Percentiles rank a stretch among this genome's conserved stretches.
These are phyloP conservation scores for Hypomecis punctinalis DNA, from an alignment of 2,888 invertebrate species.

Conservation along the genomic window DNA sequence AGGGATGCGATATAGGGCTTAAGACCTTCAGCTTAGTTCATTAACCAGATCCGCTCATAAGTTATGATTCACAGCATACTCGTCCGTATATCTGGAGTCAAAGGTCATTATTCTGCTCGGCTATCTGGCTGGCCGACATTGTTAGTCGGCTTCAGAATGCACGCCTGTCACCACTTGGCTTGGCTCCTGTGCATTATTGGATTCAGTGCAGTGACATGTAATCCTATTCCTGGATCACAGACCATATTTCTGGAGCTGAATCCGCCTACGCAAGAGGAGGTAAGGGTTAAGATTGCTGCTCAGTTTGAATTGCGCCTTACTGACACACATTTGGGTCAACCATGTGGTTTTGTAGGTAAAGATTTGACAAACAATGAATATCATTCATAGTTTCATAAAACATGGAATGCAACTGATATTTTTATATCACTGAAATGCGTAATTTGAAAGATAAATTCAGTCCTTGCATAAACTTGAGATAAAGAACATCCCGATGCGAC, in stretches of 20 bases:
- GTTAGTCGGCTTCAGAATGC: constrained; percentile 55
- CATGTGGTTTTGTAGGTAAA: too few relatives aligned
- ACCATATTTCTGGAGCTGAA: constrained; percentile 67
- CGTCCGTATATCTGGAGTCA: constrained; percentile 50
- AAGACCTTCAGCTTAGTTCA: constrained; percentile 50
- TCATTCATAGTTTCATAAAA: too few relatives aligned
- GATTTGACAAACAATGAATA: too few relatives aligned
- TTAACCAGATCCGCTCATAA: constrained; percentile 49
- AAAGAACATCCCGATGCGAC: neutral
- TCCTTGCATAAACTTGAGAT: neutral
- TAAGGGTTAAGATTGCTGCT: constrained; percentile 44
- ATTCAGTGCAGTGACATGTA: constrained; percentile 50
- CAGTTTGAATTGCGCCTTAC: neutral
- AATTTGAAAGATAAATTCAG: neutral
- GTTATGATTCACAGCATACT: constrained; percentile 42
- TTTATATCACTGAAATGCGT: too few relatives aligned
- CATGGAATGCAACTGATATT: too few relatives aligned
- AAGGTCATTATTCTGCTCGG: constrained; percentile 53
- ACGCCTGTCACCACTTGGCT: constrained; percentile 43
- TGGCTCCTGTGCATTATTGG: constrained; percentile 47
- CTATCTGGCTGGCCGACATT: constrained; percentile 48
- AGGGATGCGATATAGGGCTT: constrained; percentile 27
- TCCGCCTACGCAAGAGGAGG: constrained; percentile 64
- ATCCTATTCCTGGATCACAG: constrained; percentile 19
- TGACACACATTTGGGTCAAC: too few relatives aligned